Base-by-base conservation (phyloP, 2,797 vertebrate genomes). In the Hybognathus amarus region DNA sequence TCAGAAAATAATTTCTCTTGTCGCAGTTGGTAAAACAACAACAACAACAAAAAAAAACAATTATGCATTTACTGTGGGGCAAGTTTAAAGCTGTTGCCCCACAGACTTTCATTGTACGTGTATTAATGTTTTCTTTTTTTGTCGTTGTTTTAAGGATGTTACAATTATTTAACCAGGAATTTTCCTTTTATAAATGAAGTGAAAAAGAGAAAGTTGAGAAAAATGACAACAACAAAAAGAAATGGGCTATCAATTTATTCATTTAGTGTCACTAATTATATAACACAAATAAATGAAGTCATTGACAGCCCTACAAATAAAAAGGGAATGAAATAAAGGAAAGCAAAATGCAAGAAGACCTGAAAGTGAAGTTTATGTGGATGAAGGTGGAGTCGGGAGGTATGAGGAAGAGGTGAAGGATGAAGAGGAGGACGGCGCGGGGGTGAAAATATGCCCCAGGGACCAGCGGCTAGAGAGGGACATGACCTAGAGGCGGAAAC, bases 401-500 rank as follows among this genome's bases (percentile, higher is more conserved):
- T 91, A 92, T 85, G 87, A 87, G 93, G 92, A 93, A 86, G 87
- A 86, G 82, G 84, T 88, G 84, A 85, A 81, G 94, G 94, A 93
- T 95, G 93, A 87, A 94, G 94, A 93, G 95, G 94, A 93, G 94
- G 94, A 90, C 94, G 91, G 92, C 94, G 94, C 81, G 94, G 94
- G 94, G 91, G 94, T 95, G 91, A 94, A 93, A 92, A 93, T 94
- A 89, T 95, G 94, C 80, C 93, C 94, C 94, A 94, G 91, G 90
- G 94, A 95, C 94, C 95, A 95, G 91, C 91, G 91, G 93, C 91
- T 94, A 92, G 92, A 91, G 83, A 94, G 94, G 90, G 90, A 77
- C 89, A 94, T 92, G 92, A 93, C 92, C 95, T 94, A 87, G 91
- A 91, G 91, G 77, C 38, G 86, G 82, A 87, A n/a, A 89, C 80